Evolutionary conservation across 2,113 vertebrate genomes (phyloP).

Genomic region (Onychostoma macrolepis): DNA sequence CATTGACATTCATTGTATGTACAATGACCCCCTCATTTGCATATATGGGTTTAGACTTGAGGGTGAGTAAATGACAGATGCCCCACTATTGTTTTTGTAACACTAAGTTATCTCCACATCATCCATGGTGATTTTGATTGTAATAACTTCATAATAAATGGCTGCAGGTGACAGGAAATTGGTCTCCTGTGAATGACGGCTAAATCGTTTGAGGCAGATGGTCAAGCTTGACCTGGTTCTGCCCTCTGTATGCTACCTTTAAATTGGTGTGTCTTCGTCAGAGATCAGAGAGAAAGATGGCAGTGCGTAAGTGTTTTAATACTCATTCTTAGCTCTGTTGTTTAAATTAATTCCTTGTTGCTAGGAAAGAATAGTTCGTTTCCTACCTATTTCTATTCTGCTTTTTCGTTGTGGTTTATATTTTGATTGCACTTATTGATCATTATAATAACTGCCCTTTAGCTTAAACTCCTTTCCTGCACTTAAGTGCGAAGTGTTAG

Average conservation of each 20-base stretch:
- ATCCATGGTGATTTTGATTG: not conserved
- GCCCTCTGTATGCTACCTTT: slow-evolving; percentile 55
- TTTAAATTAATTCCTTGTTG: too few relatives aligned
- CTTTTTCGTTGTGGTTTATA: too few relatives aligned
- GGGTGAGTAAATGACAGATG: not conserved
- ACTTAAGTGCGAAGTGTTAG: too few relatives aligned
- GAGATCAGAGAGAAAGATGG: slow-evolving; percentile 62
- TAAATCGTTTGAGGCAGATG: slow-evolving; percentile 65
- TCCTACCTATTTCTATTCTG: too few relatives aligned
- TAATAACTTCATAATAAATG: slow-evolving; percentile 2
- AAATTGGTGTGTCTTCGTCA: slow-evolving; percentile 71
- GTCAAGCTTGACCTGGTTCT: slow-evolving; percentile 61
- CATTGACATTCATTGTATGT: too few relatives aligned
- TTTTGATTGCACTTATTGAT: too few relatives aligned
- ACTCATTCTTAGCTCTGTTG: too few relatives aligned
- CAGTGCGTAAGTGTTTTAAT: too few relatives aligned
- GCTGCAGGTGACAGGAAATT: slow-evolving; percentile 27
- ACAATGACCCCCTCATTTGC: too few relatives aligned
- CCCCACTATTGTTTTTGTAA: not conserved
- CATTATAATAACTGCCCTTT: too few relatives aligned
- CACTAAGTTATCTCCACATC: not conserved
- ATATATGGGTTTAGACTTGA: not conserved
- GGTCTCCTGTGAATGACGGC: slow-evolving; percentile 23
- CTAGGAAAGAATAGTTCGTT: too few relatives aligned
- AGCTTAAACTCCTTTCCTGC: too few relatives aligned